Evolutionary conservation across 1,140 invertebrate genomes (phyloP), one percentile per base, ranked within the genome.

Genomic region (Whitmania pigra): DNA sequence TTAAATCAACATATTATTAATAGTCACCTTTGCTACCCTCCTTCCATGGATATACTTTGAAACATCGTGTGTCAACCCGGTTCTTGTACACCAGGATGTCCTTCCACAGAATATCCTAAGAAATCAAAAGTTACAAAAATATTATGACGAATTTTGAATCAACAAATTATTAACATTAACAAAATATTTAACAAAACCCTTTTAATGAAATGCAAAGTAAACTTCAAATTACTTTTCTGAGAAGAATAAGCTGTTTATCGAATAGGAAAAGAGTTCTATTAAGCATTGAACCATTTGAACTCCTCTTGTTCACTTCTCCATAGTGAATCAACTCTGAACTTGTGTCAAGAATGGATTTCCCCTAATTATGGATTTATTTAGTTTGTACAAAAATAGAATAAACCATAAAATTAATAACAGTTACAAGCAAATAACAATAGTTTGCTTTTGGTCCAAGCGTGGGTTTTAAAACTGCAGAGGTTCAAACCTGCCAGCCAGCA

Each of bases 171-270:
- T 49, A 49, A 7, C 5, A 49, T 49, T 49, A 49, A 49, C 5
- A 15, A 49, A 49, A 49, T 49, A 49, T 49, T 49, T 49, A 17
- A 49, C 9, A 11, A 49, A 49, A 49, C 13, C 43, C 5, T 17
- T 11, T 49, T 11, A 49, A 49, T 49, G 9, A 49, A 49, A 49
- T 49, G 15, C 13, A 31, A 68, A 43, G 29, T 31, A 22, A 25
- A 68, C 27, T 31, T 36, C 31, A 36, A 40, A 75, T 75, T 73
- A 85, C 84, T 81, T 90, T 91, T 82, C 92, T 92, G 80, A 90
- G 93, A 78, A 91, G 89, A 57, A 94, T 86, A 36, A 93, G 82
- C 76, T 92, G 89, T 81, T 91, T 89, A 79, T 93, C 91, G 79
- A 94, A 92, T 0, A 94, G 84, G 78, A 91, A 92, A 20, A 93